phyloP scores from a whole-genome alignment of 37 sponge, comb jelly and placozoan species.

The Lycopodina hypogea region DNA sequence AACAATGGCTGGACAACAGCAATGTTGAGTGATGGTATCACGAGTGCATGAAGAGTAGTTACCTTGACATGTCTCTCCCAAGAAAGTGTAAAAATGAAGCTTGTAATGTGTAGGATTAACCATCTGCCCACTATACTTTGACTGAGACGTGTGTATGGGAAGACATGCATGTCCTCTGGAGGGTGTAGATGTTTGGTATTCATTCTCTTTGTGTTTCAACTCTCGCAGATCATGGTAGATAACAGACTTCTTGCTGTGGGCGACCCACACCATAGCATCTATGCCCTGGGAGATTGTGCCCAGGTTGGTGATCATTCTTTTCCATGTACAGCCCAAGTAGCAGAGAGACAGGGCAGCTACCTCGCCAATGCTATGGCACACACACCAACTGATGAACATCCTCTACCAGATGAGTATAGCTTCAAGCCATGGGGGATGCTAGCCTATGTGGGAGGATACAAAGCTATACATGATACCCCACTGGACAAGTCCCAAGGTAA shows the following conservation, averaged over 20 bases:
- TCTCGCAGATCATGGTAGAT: constrained; percentile 68
- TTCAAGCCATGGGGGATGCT: constrained; percentile 82
- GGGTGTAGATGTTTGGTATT: background rate
- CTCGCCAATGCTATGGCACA: constrained; percentile 63
- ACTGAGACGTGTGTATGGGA: background rate
- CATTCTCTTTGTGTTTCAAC: background rate
- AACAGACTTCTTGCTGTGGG: constrained; percentile 29
- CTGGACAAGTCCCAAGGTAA: constrained; percentile 72
- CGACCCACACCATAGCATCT: constrained; percentile 43
- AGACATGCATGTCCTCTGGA: background rate
- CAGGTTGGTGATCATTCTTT: constrained; percentile 25
- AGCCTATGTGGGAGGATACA: constrained; percentile 85
- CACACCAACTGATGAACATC: background rate
- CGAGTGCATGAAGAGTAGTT: too few relatives aligned
- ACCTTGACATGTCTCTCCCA: too few relatives aligned
- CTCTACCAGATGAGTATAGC: constrained; percentile 38
- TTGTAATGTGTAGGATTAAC: too few relatives aligned
- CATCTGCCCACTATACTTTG: too few relatives aligned
- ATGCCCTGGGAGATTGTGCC: constrained; percentile 90
- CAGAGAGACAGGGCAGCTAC: constrained; percentile 82
- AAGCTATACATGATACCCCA: constrained; percentile 70
- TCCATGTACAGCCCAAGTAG: constrained; percentile 83
- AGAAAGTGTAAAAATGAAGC: too few relatives aligned
- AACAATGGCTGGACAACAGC: too few relatives aligned
- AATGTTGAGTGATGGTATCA: too few relatives aligned